phyloP scores from a whole-genome alignment of 2,113 vertebrate species.

The Burhinus bistriatus region DNA sequence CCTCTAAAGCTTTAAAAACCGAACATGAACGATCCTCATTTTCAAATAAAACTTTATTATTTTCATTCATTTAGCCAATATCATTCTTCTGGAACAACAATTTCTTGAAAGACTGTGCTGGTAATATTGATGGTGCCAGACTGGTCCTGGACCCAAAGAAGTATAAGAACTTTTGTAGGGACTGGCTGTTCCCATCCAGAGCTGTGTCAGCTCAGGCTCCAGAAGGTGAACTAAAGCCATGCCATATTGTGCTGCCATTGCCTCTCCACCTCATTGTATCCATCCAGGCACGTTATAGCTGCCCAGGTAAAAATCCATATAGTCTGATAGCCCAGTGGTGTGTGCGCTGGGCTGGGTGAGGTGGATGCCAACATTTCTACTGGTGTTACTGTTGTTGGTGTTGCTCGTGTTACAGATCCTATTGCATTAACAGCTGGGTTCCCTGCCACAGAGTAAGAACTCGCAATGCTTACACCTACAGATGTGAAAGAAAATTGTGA shows the following conservation, averaged over 20 bases:
- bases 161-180: not conserved
- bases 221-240: too few relatives aligned
- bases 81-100: not conserved
- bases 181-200: not conserved
- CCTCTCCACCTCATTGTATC: not conserved
- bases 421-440: not conserved
- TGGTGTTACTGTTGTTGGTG: not conserved
- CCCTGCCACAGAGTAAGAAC: not conserved
- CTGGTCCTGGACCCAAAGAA: not conserved
- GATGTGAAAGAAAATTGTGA: not conserved
- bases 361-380: not conserved
- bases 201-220: not conserved
- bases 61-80: not conserved
- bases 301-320: not conserved
- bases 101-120: not conserved
- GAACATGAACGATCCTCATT: not conserved
- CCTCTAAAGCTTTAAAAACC: not conserved
- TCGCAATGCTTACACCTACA: not conserved
- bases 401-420: not conserved
- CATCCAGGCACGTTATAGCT: rapidly evolving
- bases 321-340: not conserved
- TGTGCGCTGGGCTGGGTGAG: not conserved
- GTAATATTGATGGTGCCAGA: not conserved
- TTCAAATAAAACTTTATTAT: not conserved
- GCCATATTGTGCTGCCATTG: rapidly evolving